Evolutionary conservation across 2,797 vertebrate species (phyloP).

Genomic region (Coregonus sp.): DNA sequence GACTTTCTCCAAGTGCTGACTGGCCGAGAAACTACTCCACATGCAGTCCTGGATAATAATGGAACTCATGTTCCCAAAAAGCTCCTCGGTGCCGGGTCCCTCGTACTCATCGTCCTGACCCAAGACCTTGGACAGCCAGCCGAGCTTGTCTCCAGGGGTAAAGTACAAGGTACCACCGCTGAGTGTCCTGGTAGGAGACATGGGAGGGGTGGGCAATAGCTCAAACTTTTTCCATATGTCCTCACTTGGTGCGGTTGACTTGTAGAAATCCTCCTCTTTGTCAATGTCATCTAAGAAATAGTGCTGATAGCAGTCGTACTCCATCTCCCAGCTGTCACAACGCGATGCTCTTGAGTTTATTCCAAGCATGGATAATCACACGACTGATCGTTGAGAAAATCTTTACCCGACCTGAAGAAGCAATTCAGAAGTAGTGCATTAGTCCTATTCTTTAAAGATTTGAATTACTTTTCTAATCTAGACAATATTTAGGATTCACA

Average conservation of each 20-base stretch:
- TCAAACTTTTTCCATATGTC: conserved; percentile 99
- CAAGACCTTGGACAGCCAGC: conserved; percentile 73
- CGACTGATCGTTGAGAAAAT: conserved; percentile 7
- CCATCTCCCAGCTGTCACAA: conserved; percentile 76
- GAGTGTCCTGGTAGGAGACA: conserved; percentile 81
- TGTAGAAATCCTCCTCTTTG: conserved; percentile 89
- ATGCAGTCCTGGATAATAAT: conserved; percentile 96
- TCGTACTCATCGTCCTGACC: conserved; percentile 81
- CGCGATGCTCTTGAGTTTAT: conserved; percentile 43
- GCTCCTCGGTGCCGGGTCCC: conserved; percentile 70
- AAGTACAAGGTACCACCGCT: conserved; percentile 54
- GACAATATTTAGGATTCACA: background rate
- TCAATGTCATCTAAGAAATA: conserved; percentile 90
- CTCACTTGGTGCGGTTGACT: conserved; percentile 93
- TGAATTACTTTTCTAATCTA: background rate
- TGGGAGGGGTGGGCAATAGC: conserved; percentile 88
- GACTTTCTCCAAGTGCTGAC: conserved; percentile 89
- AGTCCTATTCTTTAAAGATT: background rate
- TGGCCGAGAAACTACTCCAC: conserved; percentile 95
- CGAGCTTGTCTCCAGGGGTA: conserved; percentile 71
- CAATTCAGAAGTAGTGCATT: conserved; percentile 21
- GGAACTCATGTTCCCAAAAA: conserved; percentile 87
- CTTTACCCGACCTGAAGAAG: conserved; percentile 41
- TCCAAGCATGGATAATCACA: conserved; percentile 47
- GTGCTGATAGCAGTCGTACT: conserved; percentile 85